Percentiles rank a stretch among this genome's conserved stretches.
Conservation (phyloP, 1,140 invertebrate genomes). For the Sycobia sp. region DNA sequence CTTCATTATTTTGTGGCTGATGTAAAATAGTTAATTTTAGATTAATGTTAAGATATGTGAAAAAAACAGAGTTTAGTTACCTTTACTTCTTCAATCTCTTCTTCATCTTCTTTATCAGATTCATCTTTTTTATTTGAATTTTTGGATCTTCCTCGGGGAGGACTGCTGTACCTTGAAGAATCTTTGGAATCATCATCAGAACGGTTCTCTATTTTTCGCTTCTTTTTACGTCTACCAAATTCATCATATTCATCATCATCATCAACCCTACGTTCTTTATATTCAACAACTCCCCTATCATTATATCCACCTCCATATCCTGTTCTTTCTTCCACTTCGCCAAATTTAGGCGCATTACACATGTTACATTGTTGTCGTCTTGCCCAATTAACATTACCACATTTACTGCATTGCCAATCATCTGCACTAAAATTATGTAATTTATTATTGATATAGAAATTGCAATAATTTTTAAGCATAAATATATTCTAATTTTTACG, state of each 20-base stretch:
- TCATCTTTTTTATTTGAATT: constrained; percentile 62
- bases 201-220: constrained; percentile 61
- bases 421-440: constrained; percentile 82
- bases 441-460: constrained; percentile 7
- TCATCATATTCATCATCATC: constrained; percentile 95
- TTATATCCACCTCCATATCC: constrained; percentile 91
- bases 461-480: constrained; percentile 10
- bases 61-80: constrained; percentile 21
- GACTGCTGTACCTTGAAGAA: constrained; percentile 54
- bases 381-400: constrained; percentile 99
- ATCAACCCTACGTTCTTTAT: constrained; percentile 83
- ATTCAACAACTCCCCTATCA: constrained; percentile 91
- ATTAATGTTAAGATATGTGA: background rate
- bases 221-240: constrained; percentile 90
- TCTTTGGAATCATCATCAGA: constrained; percentile 56
- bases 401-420: constrained; percentile 99
- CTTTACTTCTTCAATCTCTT: constrained; percentile 23
- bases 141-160: constrained; percentile 51
- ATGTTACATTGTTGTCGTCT: constrained; percentile 95
- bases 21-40: constrained; percentile 7
- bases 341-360: constrained; percentile 97
- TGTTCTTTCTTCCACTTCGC: constrained; percentile 82
- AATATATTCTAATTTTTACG: background rate
- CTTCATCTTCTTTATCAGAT: constrained; percentile 32
- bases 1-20: constrained; percentile 14